Base-by-base conservation (phyloP, 2,113 vertebrate genomes). In the Pteropus alecto region DNA sequence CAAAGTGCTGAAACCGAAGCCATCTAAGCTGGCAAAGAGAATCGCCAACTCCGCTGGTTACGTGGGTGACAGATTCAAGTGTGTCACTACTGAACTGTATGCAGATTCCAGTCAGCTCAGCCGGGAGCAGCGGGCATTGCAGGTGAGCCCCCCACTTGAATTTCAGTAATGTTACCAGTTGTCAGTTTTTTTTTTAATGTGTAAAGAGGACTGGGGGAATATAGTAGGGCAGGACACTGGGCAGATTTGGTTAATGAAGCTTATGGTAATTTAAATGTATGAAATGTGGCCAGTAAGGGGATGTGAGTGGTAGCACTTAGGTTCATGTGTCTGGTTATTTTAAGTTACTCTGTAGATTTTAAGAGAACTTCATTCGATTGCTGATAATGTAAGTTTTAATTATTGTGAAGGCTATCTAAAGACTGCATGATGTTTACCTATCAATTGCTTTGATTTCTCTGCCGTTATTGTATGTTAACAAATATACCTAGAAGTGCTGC, bases 21-120 rank as follows among this genome's bases (percentile, higher is more conserved):
- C 98, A 0, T 99, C 99, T 4, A 99, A 99, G 96, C 92, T 99
- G 98, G 99, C 99, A 87, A 99, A 99, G 97, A 99, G 99, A 98
- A 99, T 99, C 0, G 99, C 99, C 35, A 99, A 99, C 98, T 99
- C 99, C 30, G 99, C 99, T 0, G 99, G 99, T 98, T 99, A 99
- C 5, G 99, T 99, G 98, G 99, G 99, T 93, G 99, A 99, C 98
- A 99, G 99, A 92, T 99, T 99, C 99, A 99, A 99, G 98, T 99
- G 99, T 82, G 99, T 99, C 98, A 99, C 99, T 41, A 99, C 99
- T 0, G 99, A 99, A 97, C 99, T 99, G 97, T 99, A 99, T 1
- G 99, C 99, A 0, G 99, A 99, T 98, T 99, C 99, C 97, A 99
- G 99, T 98, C 99, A 99, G 98, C 99, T 99, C 97, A 99, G 99